Evolutionary conservation across 2,888 invertebrate genomes (phyloP).

Genomic region (Drosophila mayaguana): DNA sequence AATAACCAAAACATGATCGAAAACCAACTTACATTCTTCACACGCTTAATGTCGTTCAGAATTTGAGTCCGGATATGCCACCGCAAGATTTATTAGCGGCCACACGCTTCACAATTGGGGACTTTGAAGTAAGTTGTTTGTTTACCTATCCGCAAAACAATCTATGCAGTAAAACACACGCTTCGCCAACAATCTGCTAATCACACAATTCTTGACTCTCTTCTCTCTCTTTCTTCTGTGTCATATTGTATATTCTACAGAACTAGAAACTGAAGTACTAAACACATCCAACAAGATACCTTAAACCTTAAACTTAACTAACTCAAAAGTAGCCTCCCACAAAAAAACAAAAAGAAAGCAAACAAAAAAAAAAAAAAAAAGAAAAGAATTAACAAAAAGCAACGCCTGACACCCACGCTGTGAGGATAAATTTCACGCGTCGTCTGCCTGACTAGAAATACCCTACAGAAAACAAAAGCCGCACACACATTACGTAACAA

Average conservation of each 20-base stretch:
- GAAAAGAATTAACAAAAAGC: constrained; percentile 20
- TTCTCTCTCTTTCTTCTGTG: constrained; percentile 47
- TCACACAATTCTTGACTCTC: constrained; percentile 51
- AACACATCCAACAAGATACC: constrained; percentile 37
- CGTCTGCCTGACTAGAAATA: constrained; percentile 51
- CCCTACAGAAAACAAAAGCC: constrained; percentile 22
- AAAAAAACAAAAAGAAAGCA: not conserved
- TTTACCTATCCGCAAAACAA: constrained; percentile 38
- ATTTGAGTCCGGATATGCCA: constrained; percentile 88
- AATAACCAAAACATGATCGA: constrained; percentile 12
- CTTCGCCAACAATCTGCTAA: constrained; percentile 47
- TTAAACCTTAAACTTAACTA: constrained; percentile 34
- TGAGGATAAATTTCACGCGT: constrained; percentile 61
- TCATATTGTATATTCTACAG: constrained; percentile 34
- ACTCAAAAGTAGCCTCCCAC: constrained; percentile 32
- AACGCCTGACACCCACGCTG: constrained; percentile 49
- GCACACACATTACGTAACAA: constrained; percentile 38
- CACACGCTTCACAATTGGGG: constrained; percentile 90
- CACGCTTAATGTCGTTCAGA: constrained; percentile 84
- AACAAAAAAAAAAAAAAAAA: not conserved
- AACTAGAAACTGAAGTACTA: constrained; percentile 51
- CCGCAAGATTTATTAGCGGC: constrained; percentile 86
- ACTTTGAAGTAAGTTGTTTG: constrained; percentile 89
- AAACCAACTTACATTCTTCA: constrained; percentile 54
- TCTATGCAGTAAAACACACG: constrained; percentile 12